A percentile compares a stretch with the other conserved stretches of the same genome.
Evolutionary conservation across 2,888 invertebrate species (phyloP).

Genomic region (Carcina quercana): DNA sequence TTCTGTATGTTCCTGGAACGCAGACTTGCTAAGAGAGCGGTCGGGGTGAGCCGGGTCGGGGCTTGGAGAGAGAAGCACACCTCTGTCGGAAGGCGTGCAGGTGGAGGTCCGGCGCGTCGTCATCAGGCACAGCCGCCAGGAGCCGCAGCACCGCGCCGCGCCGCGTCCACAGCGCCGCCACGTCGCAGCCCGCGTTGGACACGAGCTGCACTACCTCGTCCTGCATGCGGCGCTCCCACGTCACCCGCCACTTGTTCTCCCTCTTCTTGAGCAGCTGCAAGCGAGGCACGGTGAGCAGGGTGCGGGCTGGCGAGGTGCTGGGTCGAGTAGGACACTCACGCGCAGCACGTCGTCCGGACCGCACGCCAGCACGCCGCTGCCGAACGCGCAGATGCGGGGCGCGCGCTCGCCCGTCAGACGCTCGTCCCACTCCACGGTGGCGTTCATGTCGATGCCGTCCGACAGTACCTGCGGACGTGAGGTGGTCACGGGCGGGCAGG

Average conservation of each 20-base stretch:
- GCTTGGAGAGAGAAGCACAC: slow-evolving; percentile 20
- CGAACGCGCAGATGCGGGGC: slow-evolving; percentile 47
- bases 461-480: slow-evolving; percentile 36
- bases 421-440: slow-evolving; percentile 48
- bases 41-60: background rate
- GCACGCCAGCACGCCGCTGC: slow-evolving; percentile 50
- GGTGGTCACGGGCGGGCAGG: background rate
- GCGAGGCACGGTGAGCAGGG: background rate
- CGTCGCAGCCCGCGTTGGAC: slow-evolving; percentile 38
- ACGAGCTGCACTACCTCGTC: slow-evolving; percentile 40
- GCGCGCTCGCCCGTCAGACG: slow-evolving; percentile 26
- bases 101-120: slow-evolving; percentile 33
- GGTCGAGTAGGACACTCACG: slow-evolving; percentile 29
- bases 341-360: slow-evolving; percentile 51
- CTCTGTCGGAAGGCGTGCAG: slow-evolving; percentile 50
- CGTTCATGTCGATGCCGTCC: slow-evolving; percentile 57
- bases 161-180: slow-evolving; percentile 40
- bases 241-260: slow-evolving; percentile 46
- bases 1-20: slow-evolving; percentile 42
- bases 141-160: slow-evolving; percentile 46
- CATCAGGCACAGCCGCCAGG: slow-evolving; percentile 29
- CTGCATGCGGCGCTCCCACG: slow-evolving; percentile 30
- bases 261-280: slow-evolving; percentile 46
- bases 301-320: too few relatives aligned
- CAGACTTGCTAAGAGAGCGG: too few relatives aligned